A percentile compares a stretch with the other conserved stretches of the same genome.
Conservation (phyloP, 2,113 vertebrate species). For the Eulemur macaco region DNA sequence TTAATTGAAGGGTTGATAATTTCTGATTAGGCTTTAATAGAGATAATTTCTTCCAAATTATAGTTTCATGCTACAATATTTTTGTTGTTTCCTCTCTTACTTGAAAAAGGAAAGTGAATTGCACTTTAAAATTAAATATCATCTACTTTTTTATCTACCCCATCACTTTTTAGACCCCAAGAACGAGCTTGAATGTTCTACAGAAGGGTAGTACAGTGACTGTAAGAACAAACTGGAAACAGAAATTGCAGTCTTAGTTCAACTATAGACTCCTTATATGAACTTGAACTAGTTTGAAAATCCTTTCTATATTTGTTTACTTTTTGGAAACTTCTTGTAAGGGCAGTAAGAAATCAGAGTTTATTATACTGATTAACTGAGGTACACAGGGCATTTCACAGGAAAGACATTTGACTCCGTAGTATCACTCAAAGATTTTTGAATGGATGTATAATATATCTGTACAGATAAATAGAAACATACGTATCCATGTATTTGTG, state of each 20-base stretch:
- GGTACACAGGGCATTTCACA: not conserved
- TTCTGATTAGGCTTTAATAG: conserved; percentile 30
- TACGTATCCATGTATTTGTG: not conserved
- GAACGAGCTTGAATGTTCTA: not conserved
- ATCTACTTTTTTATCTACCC: not conserved
- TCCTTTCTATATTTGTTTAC: not conserved
- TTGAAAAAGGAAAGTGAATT: not conserved
- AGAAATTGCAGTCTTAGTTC: not conserved
- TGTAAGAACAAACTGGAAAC: not conserved
- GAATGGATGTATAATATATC: not conserved
- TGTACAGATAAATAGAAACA: not conserved
- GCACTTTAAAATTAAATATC: conserved; percentile 19
- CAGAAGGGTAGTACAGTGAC: not conserved
- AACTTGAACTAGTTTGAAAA: not conserved
- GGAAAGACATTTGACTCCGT: not conserved
- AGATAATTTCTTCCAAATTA: not conserved
- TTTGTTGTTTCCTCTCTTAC: not conserved
- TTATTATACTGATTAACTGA: not conserved
- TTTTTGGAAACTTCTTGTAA: not conserved
- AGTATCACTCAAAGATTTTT: not conserved
- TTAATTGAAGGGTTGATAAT: not conserved
- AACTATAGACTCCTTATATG: not conserved
- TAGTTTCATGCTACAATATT: not conserved
- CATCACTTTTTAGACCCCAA: not conserved
- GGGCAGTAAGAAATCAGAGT: not conserved